These are phyloP conservation scores for Heliconius himera DNA, from an alignment of 1,140 invertebrate species.

Conservation along the genomic window DNA sequence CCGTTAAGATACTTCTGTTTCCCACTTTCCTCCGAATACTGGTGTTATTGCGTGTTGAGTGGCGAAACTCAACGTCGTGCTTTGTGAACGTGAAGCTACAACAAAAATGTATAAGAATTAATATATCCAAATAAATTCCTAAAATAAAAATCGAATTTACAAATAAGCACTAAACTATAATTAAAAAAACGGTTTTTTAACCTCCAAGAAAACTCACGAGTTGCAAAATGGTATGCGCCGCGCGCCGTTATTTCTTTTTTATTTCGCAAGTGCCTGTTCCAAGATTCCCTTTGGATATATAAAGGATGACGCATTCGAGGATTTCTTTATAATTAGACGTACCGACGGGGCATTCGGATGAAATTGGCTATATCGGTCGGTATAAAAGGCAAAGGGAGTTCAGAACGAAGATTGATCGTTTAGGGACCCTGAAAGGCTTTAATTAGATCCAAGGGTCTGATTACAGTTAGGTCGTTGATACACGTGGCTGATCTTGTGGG, in stretches of 20 bases:
- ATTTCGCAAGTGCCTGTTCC: slow-evolving; percentile 45
- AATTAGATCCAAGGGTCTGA: slow-evolving; percentile 46
- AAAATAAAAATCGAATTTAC: background rate
- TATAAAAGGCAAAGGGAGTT: slow-evolving; percentile 38
- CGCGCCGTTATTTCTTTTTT: slow-evolving; percentile 42
- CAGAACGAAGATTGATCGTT: slow-evolving; percentile 58
- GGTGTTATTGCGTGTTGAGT: too few species aligned
- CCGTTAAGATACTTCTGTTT: too few species aligned
- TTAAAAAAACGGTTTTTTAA: background rate
- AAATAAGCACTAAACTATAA: slow-evolving; percentile 7
- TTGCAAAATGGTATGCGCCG: slow-evolving; percentile 21
- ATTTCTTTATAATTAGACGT: slow-evolving; percentile 75
- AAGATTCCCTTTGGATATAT: slow-evolving; percentile 55
- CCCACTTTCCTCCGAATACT: too few species aligned
- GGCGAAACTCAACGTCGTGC: too few species aligned
- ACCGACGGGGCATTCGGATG: slow-evolving; percentile 52
- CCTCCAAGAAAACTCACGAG: background rate
- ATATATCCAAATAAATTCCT: too few species aligned
- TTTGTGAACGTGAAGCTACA: too few species aligned
- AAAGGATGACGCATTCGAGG: slow-evolving; percentile 61
- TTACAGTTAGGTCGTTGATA: slow-evolving; percentile 46
- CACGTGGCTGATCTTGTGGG: slow-evolving; percentile 1
- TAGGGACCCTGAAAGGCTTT: slow-evolving; percentile 48
- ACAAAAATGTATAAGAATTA: too few species aligned
- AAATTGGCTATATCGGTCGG: slow-evolving; percentile 52